These are phyloP conservation scores for Gibbula magus DNA, from an alignment of 2,888 invertebrate species.

Conservation along the genomic window DNA sequence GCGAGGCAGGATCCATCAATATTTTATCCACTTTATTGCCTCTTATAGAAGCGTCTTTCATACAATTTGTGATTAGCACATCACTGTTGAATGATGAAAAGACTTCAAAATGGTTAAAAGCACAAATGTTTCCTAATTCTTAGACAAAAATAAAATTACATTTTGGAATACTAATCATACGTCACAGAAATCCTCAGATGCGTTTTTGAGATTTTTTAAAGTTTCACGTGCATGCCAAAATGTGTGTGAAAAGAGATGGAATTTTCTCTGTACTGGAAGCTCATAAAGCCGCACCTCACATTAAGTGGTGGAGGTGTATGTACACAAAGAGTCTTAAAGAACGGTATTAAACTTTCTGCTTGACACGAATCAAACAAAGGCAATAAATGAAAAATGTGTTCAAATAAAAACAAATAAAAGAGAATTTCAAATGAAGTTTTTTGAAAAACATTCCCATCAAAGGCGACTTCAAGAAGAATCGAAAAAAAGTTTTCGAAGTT, in stretches of 20 bases:
- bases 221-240: constrained; percentile 15
- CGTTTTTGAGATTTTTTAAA: constrained; percentile 1
- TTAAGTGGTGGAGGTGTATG: not conserved
- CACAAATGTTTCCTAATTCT: not conserved
- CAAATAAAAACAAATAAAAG: too few relatives aligned
- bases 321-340: not conserved
- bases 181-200: not conserved
- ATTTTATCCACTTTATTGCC: constrained; percentile 14
- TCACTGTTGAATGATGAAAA: not conserved
- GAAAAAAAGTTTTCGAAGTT: too few relatives aligned
- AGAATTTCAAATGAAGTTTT: too few relatives aligned
- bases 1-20: not conserved
- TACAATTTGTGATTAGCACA: constrained; percentile 13
- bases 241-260: constrained; percentile 14
- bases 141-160: not conserved
- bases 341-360: not conserved
- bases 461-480: too few relatives aligned
- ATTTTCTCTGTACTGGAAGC: not conserved
- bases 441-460: too few relatives aligned
- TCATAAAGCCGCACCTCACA: not conserved
- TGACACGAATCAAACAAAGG: not conserved
- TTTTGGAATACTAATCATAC: not conserved
- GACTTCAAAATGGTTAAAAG: constrained; percentile 1
- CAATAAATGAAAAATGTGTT: not conserved
- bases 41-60: not conserved